Base-by-base conservation (phyloP, 2,888 invertebrate species). In the Cantharis rufa region DNA sequence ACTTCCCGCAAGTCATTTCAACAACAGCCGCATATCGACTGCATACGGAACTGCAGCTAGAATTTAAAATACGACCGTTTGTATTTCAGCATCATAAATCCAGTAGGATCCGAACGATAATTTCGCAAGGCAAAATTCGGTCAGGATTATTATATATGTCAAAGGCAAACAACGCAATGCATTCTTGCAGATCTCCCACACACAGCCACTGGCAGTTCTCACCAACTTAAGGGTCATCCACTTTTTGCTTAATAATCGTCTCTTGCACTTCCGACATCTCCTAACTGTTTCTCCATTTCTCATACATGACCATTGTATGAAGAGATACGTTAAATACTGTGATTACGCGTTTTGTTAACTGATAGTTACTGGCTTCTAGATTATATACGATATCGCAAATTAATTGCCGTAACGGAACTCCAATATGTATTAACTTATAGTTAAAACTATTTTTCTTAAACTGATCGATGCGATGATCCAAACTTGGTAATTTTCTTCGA, bases 231-330 rank as follows among this genome's bases (percentile, higher is more conserved):
- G 79, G 81, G 81, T 81, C 81, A 81, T 81, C 80, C 79, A 81
- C 81, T 80, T 80, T 80, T 79, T 75, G 76, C 78, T 72, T 71
- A 79, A 79, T 80, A 79, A 79, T 78, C 76, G 74, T 80, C 77
- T 79, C 73, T 77, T 77, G 77, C 76, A 78, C 81, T 79, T 81
- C 80, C 79, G 79, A 78, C 80, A 76, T 79, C 78, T 79, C 74
- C 68, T 79, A 79, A 77, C 78, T 78, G 78, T 78, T 78, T 69
- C 62, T 76, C 16, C 24, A 70, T 70, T 69, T 69, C 78, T 78
- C 78, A 78, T 78, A 69, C 71, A 24, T 21, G 66, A 68, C 62
- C 28, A 75, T 72, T 71, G 75, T 75, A 72, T 75, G 63, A 62
- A 48, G 28, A 63, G 74, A 64, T 71, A 70, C 66, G 71, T 75